phyloP scores from a whole-genome alignment of 1,140 invertebrate species.

The Habropoda laboriosa region DNA sequence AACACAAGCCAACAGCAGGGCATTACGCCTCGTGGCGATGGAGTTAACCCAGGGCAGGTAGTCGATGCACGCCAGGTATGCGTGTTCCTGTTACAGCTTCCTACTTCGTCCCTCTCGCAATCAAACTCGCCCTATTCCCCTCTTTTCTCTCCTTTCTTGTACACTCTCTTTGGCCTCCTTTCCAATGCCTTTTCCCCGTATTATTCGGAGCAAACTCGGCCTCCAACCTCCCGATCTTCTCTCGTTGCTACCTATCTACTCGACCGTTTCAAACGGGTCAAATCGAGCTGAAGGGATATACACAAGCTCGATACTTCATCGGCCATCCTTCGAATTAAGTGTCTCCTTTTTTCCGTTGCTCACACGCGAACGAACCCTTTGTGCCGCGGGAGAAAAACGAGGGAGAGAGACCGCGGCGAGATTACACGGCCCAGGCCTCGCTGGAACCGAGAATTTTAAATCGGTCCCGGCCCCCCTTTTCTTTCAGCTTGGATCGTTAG shows the following conservation, averaged over 20 bases:
- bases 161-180: neutral
- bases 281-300: conserved; percentile 53
- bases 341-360: conserved; percentile 46
- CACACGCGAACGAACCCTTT: conserved; percentile 47
- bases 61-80: conserved; percentile 64
- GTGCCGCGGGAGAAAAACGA: conserved; percentile 3
- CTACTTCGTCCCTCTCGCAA: conserved; percentile 1
- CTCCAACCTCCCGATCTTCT: conserved; percentile 62
- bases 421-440: conserved; percentile 38
- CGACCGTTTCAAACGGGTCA: conserved; percentile 46
- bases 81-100: conserved; percentile 53
- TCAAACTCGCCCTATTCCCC: neutral
- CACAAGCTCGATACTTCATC: conserved; percentile 59
- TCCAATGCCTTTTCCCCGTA: neutral
- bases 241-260: no score
- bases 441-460: neutral
- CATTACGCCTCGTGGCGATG: conserved; percentile 39
- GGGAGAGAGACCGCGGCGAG: conserved; percentile 38
- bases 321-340: conserved; percentile 48
- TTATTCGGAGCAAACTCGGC: conserved; percentile 44
- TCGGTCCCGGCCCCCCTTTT: neutral
- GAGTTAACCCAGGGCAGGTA: conserved; percentile 61
- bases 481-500: neutral
- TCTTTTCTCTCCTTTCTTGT: neutral
- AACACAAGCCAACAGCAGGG: conserved; percentile 21